A percentile compares a stretch with the other conserved stretches of the same genome.
Evolutionary conservation across 2,113 vertebrate genomes (phyloP).

Genomic region (Notarius lentiginosus): DNA sequence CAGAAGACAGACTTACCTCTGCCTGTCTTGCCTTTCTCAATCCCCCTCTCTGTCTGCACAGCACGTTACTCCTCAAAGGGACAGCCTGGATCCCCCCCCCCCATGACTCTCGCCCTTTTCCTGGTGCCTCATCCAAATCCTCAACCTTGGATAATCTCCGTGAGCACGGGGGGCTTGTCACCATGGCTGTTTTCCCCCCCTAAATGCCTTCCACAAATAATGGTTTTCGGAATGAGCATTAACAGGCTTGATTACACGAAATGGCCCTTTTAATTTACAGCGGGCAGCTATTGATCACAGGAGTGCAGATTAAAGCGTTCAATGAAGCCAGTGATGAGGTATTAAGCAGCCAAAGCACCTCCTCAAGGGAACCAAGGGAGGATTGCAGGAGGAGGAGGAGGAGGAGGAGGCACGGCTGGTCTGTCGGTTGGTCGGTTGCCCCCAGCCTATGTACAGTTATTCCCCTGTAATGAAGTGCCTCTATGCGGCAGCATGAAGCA

Average conservation of each 20-base stretch:
- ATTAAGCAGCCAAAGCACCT: slow-evolving; percentile 98
- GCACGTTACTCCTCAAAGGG: slow-evolving; percentile 50
- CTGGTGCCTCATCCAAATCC: slow-evolving; percentile 57
- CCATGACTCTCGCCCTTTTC: slow-evolving; percentile 44
- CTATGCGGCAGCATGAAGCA: slow-evolving; percentile 98
- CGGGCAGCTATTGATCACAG: slow-evolving; percentile 98
- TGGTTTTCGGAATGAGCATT: slow-evolving; percentile 99
- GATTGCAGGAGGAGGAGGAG: slow-evolving; percentile 58
- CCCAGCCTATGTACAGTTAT: slow-evolving; percentile 93
- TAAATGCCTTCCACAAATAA: slow-evolving; percentile 99
- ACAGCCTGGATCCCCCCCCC: slow-evolving; percentile 47
- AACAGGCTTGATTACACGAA: slow-evolving; percentile 98
- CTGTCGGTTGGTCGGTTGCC: slow-evolving; percentile 61
- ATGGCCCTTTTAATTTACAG: slow-evolving; percentile 99
- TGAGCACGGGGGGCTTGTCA: slow-evolving; percentile 76
- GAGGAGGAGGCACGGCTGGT: slow-evolving; percentile 48
- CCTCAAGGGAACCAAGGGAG: slow-evolving; percentile 33
- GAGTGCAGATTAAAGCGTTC: slow-evolving; percentile 99
- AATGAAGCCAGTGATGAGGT: slow-evolving; percentile 99
- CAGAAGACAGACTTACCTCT: slow-evolving; percentile 35
- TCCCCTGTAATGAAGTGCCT: slow-evolving; percentile 99
- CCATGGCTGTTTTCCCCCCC: slow-evolving; percentile 86
- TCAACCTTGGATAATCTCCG: slow-evolving; percentile 73
- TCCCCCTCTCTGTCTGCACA: slow-evolving; percentile 49
- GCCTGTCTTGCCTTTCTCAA: slow-evolving; percentile 43